Conservation (phyloP, 2,113 vertebrate genomes). For the Harpagus bidentatus region DNA sequence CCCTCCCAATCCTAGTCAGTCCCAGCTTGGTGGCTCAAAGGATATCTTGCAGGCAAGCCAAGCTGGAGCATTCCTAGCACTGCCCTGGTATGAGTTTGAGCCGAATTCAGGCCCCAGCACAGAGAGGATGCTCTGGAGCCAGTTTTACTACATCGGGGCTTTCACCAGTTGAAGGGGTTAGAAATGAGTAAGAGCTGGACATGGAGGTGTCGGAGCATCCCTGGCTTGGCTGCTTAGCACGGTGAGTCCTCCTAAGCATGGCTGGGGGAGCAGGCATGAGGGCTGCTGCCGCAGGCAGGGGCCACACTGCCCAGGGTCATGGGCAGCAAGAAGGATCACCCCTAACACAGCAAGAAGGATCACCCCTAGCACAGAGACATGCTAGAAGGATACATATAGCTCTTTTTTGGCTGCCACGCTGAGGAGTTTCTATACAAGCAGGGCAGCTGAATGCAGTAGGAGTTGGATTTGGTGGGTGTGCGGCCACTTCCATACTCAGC, state of each 20-base stretch:
- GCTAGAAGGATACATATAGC: background rate
- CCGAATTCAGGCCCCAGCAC: background rate
- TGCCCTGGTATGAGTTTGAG: background rate
- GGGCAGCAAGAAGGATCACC: background rate
- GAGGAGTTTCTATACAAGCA: background rate
- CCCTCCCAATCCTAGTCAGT: background rate
- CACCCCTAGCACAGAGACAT: background rate
- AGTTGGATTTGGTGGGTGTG: background rate
- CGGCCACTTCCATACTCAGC: background rate
- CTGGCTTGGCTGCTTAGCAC: background rate
- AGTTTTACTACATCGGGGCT: background rate
- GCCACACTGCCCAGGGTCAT: fast-evolving
- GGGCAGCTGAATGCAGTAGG: background rate
- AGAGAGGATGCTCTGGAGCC: background rate
- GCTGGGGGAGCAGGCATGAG: fast-evolving
- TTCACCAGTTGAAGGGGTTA: background rate
- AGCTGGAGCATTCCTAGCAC: background rate
- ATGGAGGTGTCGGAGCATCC: background rate
- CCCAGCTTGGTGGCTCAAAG: background rate
- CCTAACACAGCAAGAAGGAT: background rate
- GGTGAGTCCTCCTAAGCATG: fast-evolving
- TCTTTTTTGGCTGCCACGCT: background rate
- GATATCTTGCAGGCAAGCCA: background rate
- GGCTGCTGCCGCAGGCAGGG: background rate
- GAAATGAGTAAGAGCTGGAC: background rate